These are phyloP conservation scores for Embiotoca jacksoni DNA, from an alignment of 2,113 vertebrate species.

Conservation along the genomic window DNA sequence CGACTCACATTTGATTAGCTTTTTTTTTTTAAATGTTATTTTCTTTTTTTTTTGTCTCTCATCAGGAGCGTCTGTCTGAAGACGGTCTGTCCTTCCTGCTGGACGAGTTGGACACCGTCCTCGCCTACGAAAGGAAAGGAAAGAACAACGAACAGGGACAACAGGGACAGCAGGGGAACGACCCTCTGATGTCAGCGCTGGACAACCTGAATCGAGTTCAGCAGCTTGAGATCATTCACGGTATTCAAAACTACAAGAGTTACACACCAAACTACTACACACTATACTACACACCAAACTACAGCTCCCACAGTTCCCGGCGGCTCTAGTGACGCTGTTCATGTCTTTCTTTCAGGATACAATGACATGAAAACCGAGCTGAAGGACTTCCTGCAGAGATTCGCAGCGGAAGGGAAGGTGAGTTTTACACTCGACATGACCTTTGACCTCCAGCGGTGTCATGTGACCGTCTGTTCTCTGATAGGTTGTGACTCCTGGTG, in stretches of 20 bases:
- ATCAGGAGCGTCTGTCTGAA: constrained; percentile 87
- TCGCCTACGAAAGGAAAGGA: constrained; percentile 96
- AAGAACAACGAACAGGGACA: constrained; percentile 84
- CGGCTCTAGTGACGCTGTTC: not conserved
- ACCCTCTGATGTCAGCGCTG: constrained; percentile 95
- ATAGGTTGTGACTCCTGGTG: not conserved
- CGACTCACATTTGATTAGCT: too few relatives aligned
- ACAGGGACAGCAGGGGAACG: constrained; percentile 78
- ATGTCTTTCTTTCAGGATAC: constrained; percentile 86
- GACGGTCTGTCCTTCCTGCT: constrained; percentile 90
- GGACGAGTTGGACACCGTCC: constrained; percentile 94
- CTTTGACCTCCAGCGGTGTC: not conserved
- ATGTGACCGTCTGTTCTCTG: not conserved
- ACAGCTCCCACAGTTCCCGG: not conserved
- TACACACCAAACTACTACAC: not conserved
- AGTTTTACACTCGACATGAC: constrained; percentile 1
- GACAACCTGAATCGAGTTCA: constrained; percentile 94
- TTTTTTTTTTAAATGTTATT: too few relatives aligned
- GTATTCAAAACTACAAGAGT: constrained; percentile 49
- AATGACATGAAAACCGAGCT: constrained; percentile 97
- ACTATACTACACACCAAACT: not conserved
- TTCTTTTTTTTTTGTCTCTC: too few relatives aligned
- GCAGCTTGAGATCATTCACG: constrained; percentile 97
- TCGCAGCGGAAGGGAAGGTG: constrained; percentile 97
- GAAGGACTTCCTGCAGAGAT: constrained; percentile 95